phyloP scores from a whole-genome alignment of 2,113 vertebrate genomes.

The Chauna torquata region DNA sequence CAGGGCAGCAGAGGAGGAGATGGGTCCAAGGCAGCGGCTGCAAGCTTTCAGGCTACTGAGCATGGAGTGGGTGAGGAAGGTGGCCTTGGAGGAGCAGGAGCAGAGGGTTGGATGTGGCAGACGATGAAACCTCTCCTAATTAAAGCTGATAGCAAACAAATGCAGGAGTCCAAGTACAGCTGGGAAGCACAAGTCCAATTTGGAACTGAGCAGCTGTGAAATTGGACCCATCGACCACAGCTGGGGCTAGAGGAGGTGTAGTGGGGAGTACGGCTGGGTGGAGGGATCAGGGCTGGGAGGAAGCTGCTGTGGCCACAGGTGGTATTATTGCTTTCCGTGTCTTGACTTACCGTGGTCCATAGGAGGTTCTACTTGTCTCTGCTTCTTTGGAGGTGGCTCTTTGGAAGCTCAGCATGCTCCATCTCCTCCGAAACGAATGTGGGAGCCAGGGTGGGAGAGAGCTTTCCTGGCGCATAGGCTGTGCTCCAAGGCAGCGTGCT shows the following conservation, averaged over 20 bases:
- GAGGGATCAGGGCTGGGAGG: neutral
- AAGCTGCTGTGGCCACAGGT: fast-evolving
- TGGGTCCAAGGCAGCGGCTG: neutral
- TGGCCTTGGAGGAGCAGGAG: constrained; percentile 25
- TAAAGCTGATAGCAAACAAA: constrained; percentile 73
- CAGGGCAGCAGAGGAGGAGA: neutral
- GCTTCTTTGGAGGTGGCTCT: neutral
- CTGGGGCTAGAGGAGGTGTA: constrained; percentile 54
- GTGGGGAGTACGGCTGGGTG: neutral
- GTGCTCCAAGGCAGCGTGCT: neutral
- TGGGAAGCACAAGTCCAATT: constrained; percentile 58
- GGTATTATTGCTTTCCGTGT: neutral
- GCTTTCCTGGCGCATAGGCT: neutral
- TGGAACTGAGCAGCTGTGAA: constrained; percentile 75
- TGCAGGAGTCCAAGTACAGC: constrained; percentile 22
- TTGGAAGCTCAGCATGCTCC: neutral
- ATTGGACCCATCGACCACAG: constrained; percentile 68
- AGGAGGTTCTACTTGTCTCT: neutral
- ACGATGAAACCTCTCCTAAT: constrained; percentile 70
- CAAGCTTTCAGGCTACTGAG: neutral
- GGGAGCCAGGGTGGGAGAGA: neutral
- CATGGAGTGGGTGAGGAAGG: neutral
- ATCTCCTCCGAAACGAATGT: neutral
- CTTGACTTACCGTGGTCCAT: fast-evolving
- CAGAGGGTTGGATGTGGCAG: constrained; percentile 21